Percentiles rank a stretch among this genome's conserved stretches.
Conservation (phyloP, 2,888 invertebrate species). For the Phortica magna region DNA sequence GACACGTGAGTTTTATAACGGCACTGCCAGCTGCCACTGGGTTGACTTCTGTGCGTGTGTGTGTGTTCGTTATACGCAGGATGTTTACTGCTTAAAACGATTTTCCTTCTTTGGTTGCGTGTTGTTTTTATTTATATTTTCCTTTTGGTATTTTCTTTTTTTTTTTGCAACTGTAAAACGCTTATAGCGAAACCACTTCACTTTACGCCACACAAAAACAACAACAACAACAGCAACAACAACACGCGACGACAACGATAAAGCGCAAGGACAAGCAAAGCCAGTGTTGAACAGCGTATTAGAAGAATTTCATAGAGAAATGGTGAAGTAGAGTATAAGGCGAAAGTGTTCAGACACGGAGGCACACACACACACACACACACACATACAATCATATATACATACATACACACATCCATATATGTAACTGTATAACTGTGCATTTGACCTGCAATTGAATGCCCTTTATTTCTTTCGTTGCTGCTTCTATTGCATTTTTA, state of each 20-base stretch:
- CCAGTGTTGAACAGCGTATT: background rate
- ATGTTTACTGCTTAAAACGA: background rate
- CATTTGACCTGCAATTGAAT: background rate
- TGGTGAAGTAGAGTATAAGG: too few species aligned
- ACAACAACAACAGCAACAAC: background rate
- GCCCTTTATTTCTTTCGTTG: background rate
- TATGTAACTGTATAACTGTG: conserved; percentile 30
- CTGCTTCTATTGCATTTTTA: background rate
- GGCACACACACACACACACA: conserved; percentile 31
- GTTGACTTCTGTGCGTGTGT: background rate
- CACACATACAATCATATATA: too few species aligned
- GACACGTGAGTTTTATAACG: background rate
- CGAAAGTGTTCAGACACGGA: too few species aligned
- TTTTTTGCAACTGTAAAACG: background rate
- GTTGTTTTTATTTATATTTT: background rate
- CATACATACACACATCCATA: background rate
- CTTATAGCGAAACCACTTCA: background rate
- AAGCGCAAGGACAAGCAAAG: conserved; percentile 8
- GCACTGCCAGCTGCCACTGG: too few species aligned
- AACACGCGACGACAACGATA: background rate
- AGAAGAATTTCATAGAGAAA: background rate
- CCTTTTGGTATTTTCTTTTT: background rate
- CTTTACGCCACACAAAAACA: background rate
- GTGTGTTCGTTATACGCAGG: background rate
- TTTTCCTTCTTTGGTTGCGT: background rate